Conservation (phyloP, 1,140 invertebrate genomes). For the Brachionus rubens region DNA sequence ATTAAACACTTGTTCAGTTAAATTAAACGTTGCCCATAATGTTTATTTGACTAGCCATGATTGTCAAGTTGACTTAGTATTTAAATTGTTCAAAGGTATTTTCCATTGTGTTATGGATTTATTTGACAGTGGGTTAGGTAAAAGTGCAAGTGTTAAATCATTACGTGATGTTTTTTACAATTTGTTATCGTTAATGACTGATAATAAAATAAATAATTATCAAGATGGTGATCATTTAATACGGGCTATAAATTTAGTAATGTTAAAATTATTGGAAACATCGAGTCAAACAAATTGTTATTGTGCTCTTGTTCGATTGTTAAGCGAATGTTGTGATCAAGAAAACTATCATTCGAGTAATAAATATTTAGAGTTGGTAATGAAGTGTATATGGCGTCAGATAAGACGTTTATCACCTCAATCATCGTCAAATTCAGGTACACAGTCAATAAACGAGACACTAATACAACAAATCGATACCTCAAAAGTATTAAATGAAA, state of each 20-base stretch:
- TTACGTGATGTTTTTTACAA: not conserved
- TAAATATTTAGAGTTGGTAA: conserved; percentile 46
- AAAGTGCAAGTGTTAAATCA: not conserved
- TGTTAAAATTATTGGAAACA: conserved; percentile 36
- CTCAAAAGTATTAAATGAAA: conserved; percentile 43
- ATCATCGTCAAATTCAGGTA: not conserved
- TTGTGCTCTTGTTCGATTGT: conserved; percentile 21
- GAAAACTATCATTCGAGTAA: not conserved
- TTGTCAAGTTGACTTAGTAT: conserved; percentile 1
- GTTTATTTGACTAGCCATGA: conserved; percentile 55
- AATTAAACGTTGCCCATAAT: conserved; percentile 66
- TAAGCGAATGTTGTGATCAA: conserved; percentile 37
- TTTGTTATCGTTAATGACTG: conserved; percentile 12
- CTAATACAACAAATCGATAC: conserved; percentile 30
- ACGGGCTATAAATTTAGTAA: conserved; percentile 43
- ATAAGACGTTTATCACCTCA: conserved; percentile 33
- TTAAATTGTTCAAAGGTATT: conserved; percentile 30
- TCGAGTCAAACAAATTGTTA: conserved; percentile 39
- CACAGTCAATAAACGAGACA: not conserved
- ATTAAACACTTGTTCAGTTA: conserved; percentile 68
- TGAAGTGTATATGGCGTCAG: conserved; percentile 46
- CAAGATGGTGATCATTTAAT: conserved; percentile 41
- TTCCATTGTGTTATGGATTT: conserved; percentile 24
- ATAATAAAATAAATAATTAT: conserved; percentile 11
- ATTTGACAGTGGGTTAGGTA: conserved; percentile 22